These are phyloP conservation scores for Oreonectes daqikongensis DNA, from an alignment of 2,797 vertebrate genomes.

Conservation along the genomic window DNA sequence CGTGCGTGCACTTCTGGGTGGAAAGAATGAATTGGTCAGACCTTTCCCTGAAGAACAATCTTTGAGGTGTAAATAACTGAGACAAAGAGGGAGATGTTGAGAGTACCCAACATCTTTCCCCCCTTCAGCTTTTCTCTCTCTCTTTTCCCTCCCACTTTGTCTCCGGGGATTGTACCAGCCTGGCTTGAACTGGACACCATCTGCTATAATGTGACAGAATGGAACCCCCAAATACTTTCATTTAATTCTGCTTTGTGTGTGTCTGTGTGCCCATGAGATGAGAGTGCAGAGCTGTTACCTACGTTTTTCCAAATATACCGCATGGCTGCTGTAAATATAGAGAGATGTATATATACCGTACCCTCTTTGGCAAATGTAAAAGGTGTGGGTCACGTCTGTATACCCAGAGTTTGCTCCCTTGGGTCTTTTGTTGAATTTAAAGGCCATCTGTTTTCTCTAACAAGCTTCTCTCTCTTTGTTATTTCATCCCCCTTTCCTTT, in stretches of 20 bases:
- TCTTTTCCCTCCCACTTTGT: constrained; percentile 54
- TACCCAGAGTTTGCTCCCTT: constrained; percentile 66
- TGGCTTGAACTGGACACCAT: constrained; percentile 80
- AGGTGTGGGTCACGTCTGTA: constrained; percentile 65
- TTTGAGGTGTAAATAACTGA: constrained; percentile 55
- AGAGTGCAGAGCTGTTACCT: constrained; percentile 61
- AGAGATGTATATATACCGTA: constrained; percentile 21
- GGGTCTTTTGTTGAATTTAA: constrained; percentile 73
- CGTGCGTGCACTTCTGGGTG: constrained; percentile 18
- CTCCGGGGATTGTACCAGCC: constrained; percentile 76
- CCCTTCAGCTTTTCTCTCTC: constrained; percentile 59
- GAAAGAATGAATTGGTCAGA: constrained; percentile 34
- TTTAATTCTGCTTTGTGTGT: constrained; percentile 58
- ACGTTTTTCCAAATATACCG: constrained; percentile 70
- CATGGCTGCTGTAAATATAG: constrained; percentile 6
- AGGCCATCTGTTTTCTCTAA: constrained; percentile 82
- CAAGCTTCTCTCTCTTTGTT: constrained; percentile 68
- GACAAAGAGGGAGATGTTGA: constrained; percentile 49
- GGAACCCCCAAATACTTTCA: constrained; percentile 82
- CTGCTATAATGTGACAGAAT: constrained; percentile 83
- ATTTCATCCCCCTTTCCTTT: constrained; percentile 29
- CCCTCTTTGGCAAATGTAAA: constrained; percentile 61
- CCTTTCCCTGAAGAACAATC: constrained; percentile 48
- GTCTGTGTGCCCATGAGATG: constrained; percentile 59
- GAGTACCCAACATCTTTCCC: constrained; percentile 59